Base-by-base conservation (phyloP, 53 echinoderm and acorn worm species). In the Echinarachnius parma region DNA sequence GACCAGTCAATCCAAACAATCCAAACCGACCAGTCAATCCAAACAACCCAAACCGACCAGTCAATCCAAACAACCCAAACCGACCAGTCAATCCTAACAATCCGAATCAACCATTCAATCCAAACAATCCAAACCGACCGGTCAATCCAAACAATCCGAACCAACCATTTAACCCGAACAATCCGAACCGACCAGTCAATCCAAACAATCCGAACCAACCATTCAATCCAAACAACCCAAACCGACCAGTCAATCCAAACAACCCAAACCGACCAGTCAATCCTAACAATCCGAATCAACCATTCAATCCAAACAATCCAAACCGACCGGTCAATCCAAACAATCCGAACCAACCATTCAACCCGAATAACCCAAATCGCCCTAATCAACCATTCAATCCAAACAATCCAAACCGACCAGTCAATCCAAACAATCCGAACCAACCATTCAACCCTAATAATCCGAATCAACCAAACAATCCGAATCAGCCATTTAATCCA, bases 21-120 rank as follows among this genome's bases (percentile, higher is more conserved):
- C 57, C 57, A 11, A 23, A 57, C 8, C 28, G 26, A 1, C 57
- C 57, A 0, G 15, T 11, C 27, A 27, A 29, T 0, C 56, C 56
- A 13, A 56, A 56, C 56, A 24, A 56, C 25, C 56, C 56, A 24
- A 56, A 56, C 33, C 60, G 33, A 60, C 34, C 61, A 15, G 31
- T 25, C 3, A 22, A 27, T 34, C 60, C 60, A 18, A 60, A 60
- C 9, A 16, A 13, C 2, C 60, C 60, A 1, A 31, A 33, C 3
- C 4, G 32, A 1, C 61, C 60, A 3, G 21, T 18, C 15, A 13
- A 34, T 2, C 60, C 60, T 1, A 34, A 56, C 27, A 5, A 56
- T 4, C 56, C 56, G 13, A 22, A 56, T 14, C 56, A 28, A 25
- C 56, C 56, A 21, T 15, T 25, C 22, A 56, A 56, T 27, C 56